Conservation (phyloP, 2,797 vertebrate species). For the Ctenosaura bakeri region DNA sequence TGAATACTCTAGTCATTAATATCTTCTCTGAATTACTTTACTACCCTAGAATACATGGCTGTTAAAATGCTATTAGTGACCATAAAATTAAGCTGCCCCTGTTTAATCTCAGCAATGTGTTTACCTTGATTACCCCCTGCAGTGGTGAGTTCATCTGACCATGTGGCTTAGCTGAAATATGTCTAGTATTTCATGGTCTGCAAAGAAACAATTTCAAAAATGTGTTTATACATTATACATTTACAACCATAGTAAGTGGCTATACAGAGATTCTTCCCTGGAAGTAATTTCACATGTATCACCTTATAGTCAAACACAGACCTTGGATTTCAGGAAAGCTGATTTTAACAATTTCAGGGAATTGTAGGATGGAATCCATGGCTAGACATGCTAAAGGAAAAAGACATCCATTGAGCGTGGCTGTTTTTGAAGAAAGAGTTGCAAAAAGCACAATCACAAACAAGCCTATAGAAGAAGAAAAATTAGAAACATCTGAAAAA, state of each 20-base stretch:
- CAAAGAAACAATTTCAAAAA: conserved; percentile 56
- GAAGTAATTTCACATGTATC: not conserved
- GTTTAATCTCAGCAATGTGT: conserved; percentile 61
- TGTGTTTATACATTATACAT: conserved; percentile 6
- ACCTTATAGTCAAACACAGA: too few relatives aligned
- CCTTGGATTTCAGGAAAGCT: too few relatives aligned
- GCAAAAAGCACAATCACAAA: too few relatives aligned
- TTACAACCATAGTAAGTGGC: conserved; percentile 3
- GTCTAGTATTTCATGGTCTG: conserved; percentile 56
- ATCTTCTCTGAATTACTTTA: conserved; percentile 60
- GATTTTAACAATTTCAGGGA: too few relatives aligned
- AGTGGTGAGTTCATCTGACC: conserved; percentile 50
- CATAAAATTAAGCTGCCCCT: conserved; percentile 69
- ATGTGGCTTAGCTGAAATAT: conserved; percentile 52
- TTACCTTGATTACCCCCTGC: conserved; percentile 57
- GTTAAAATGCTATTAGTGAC: conserved; percentile 71
- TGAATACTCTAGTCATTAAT: conserved; percentile 14
- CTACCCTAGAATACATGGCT: conserved; percentile 65
- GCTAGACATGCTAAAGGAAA: too few relatives aligned
- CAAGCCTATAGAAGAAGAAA: too few relatives aligned
- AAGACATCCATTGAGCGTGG: too few relatives aligned
- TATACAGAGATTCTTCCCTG: conserved; percentile 24
- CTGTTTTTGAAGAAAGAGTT: too few relatives aligned
- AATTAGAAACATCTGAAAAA: too few relatives aligned
- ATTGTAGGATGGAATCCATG: too few relatives aligned